phyloP scores from a whole-genome alignment of 2,888 invertebrate species.

The Lepidochitona cinerea region DNA sequence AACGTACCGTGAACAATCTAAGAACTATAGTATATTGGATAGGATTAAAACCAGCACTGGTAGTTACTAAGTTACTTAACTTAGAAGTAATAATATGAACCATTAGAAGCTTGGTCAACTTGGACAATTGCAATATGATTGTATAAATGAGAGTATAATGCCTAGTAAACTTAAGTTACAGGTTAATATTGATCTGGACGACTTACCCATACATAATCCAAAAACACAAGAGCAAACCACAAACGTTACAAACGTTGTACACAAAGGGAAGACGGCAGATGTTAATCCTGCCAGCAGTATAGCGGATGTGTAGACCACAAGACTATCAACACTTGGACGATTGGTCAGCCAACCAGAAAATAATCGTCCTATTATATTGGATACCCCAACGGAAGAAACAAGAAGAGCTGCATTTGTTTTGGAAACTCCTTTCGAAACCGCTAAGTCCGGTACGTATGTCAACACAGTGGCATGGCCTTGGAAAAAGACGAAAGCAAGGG shows the following conservation, averaged over 20 bases:
- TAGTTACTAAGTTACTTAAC: too few species aligned
- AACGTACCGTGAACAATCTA: too few species aligned
- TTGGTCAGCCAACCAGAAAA: constrained; percentile 55
- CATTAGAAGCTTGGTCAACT: too few species aligned
- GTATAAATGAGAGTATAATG: too few species aligned
- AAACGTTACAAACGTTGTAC: constrained; percentile 41
- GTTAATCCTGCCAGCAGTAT: constrained; percentile 46
- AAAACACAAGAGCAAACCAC: constrained; percentile 49
- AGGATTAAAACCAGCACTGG: too few species aligned
- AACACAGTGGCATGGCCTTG: constrained; percentile 54
- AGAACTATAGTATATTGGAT: too few species aligned
- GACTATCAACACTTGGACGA: constrained; percentile 43
- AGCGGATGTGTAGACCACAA: constrained; percentile 50
- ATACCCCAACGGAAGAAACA: constrained; percentile 62
- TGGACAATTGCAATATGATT: too few species aligned
- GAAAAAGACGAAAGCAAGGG: too few species aligned
- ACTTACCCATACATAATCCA: constrained; percentile 66
- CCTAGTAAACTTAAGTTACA: too few species aligned
- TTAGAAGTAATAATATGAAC: too few species aligned
- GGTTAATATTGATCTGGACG: too few species aligned
- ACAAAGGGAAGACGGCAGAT: constrained; percentile 53
- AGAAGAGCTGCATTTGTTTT: constrained; percentile 52
- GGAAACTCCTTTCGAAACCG: constrained; percentile 46
- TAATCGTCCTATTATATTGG: constrained; percentile 57
- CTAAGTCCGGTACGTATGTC: constrained; percentile 61